A percentile compares a stretch with the other conserved stretches of the same genome.
Conservation (phyloP, 2,797 vertebrate genomes). For the Syngnathus acus region DNA sequence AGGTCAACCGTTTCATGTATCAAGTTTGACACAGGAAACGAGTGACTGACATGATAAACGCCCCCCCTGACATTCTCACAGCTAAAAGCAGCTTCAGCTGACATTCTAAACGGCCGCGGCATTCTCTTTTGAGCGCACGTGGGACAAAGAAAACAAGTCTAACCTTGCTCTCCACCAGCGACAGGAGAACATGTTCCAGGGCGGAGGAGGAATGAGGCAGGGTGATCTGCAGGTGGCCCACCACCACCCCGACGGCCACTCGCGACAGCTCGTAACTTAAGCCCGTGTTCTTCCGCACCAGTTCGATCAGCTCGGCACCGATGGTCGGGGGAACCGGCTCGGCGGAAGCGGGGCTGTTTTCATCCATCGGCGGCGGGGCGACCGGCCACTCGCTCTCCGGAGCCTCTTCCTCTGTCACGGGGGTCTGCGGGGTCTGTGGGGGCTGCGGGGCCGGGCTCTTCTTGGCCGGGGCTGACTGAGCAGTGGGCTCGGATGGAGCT, state of each 20-base stretch:
- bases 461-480: slow-evolving; percentile 46
- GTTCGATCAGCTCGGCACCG: slow-evolving; percentile 89
- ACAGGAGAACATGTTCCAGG: slow-evolving; percentile 91
- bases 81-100: slow-evolving; percentile 33
- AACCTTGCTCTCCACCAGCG: slow-evolving; percentile 92
- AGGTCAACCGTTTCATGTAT: not conserved
- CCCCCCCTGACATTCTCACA: slow-evolving; percentile 2
- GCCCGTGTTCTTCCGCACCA: slow-evolving; percentile 91
- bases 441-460: slow-evolving; percentile 61
- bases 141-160: slow-evolving; percentile 29
- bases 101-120: slow-evolving; percentile 16
- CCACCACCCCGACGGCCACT: slow-evolving; percentile 86
- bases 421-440: slow-evolving; percentile 21
- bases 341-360: slow-evolving; percentile 51
- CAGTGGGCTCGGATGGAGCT: slow-evolving; percentile 40
- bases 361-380: slow-evolving; percentile 60
- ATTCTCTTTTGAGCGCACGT: slow-evolving; percentile 15
- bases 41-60: slow-evolving; percentile 1
- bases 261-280: slow-evolving; percentile 93
- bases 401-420: slow-evolving; percentile 35
- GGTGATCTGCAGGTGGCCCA: slow-evolving; percentile 86
- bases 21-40: slow-evolving; percentile 7
- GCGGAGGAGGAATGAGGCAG: slow-evolving; percentile 73
- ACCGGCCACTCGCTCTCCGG: slow-evolving; percentile 61
- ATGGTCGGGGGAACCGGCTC: slow-evolving; percentile 76